A percentile compares a stretch with the other conserved stretches of the same genome.
phyloP scores from a whole-genome alignment of 2,113 vertebrate species.

The Excalfactoria chinensis region DNA sequence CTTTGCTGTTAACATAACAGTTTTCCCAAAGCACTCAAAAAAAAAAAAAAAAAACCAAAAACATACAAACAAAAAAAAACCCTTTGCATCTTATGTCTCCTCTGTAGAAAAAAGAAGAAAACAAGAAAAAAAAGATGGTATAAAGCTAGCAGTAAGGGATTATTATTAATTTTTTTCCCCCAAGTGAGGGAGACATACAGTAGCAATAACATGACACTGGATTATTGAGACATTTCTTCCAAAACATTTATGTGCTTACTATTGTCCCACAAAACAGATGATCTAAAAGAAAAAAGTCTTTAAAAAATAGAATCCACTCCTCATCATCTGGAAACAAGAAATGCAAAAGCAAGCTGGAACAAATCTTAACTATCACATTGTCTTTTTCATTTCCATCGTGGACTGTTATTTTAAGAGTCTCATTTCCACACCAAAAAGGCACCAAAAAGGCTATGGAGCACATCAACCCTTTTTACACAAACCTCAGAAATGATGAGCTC shows the following conservation, averaged over 20 bases:
- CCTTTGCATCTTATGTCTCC: neutral
- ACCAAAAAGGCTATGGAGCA: neutral
- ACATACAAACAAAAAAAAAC: too few relatives aligned
- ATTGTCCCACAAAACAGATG: neutral
- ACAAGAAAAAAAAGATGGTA: neutral
- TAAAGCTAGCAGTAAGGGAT: neutral
- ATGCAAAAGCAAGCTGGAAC: neutral
- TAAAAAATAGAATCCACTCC: neutral
- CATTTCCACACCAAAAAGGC: neutral
- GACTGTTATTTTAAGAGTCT: neutral
- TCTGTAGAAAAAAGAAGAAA: neutral
- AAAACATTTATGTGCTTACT: neutral
- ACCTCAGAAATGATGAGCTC: neutral
- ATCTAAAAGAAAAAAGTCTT: neutral
- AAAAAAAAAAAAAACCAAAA: too few relatives aligned
- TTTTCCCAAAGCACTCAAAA: neutral
- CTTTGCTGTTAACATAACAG: neutral
- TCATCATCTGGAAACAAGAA: neutral
- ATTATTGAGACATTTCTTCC: neutral
- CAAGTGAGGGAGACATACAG: neutral
- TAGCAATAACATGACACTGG: neutral
- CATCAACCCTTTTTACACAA: neutral
- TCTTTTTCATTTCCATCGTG: neutral
- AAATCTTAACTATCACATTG: neutral
- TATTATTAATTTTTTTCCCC: too few relatives aligned